A percentile compares a stretch with the other conserved stretches of the same genome.
phyloP scores from a whole-genome alignment of 1,140 invertebrate species.

The Drosophila takahashii region DNA sequence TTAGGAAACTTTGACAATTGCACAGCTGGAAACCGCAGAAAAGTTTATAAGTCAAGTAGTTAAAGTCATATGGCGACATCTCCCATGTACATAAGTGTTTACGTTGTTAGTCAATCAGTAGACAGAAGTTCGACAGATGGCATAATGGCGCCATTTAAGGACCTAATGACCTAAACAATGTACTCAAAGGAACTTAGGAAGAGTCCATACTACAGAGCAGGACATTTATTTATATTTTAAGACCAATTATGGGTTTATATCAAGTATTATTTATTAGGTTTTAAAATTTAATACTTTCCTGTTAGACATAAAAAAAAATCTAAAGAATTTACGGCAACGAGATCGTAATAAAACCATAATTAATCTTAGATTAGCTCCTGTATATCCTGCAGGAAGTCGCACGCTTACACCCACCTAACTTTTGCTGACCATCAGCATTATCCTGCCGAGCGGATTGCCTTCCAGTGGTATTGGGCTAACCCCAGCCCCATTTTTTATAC shows the following conservation, averaged over 20 bases:
- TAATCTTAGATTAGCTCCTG: constrained; percentile 1
- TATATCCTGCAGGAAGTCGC: constrained; percentile 5
- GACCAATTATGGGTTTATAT: not conserved
- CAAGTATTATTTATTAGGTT: no score
- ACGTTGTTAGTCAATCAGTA: not conserved
- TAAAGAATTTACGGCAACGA: no score
- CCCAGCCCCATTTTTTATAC: constrained; percentile 23
- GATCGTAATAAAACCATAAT: not conserved
- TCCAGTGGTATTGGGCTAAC: not conserved
- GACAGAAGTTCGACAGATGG: not conserved
- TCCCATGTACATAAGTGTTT: not conserved
- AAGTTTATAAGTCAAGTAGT: not conserved
- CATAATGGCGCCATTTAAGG: not conserved
- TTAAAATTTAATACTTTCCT: no score
- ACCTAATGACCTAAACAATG: not conserved
- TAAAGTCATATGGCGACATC: not conserved
- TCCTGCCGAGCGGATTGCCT: constrained; percentile 19
- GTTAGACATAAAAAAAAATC: no score
- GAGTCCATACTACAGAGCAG: not conserved
- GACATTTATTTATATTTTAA: not conserved
- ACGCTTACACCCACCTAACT: constrained; percentile 13
- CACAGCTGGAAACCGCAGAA: not conserved
- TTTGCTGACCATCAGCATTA: constrained; percentile 37
- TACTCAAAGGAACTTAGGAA: not conserved
- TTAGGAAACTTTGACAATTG: no score